Evolutionary conservation across 2,888 invertebrate genomes (phyloP), one percentile per base, ranked within the genome.

Genomic region (Dynastes grantii): DNA sequence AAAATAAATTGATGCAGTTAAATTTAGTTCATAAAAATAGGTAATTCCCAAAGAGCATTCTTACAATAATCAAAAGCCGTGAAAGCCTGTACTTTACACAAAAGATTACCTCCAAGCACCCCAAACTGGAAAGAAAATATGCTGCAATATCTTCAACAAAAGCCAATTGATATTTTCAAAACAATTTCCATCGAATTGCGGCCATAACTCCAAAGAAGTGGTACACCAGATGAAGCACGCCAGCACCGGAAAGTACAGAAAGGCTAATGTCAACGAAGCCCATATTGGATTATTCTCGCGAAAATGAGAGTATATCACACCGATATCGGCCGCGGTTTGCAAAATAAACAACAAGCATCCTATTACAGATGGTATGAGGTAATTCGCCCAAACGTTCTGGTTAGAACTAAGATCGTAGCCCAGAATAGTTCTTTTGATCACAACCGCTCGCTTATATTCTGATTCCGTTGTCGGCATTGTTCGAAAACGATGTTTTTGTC

Each of bases 301-400:
- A 81, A 92, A 92, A 85, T 95, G 93, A 85, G 93, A 92, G 80
- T 91, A 90, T 71, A 93, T 91, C 1, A 95, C 90, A 0, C 92
- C 92, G 45, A 93, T 86, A 85, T 95, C 95, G 61, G 92, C 92
- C 22, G 93, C 92, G 55, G 94, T 92, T 75, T 95, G 90, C 2
- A 92, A 88, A 51, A 94, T 89, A 83, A 94, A 96, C 40, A 95
- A 87, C 1, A 92, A 81, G 63, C 93, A 91, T 11, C 92, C 92
- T 51, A 91, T 84, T n/a, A 91, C 80, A 2, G 90, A 88, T 67
- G 94, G 93, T 51, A 92, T 84, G 64, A 93, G 86, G 83, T 90
- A 90, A 80, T 90, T 87, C n/a, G 90, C 82, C 83, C 89, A 87
- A 78, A 90, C 89, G 82, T 91, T 89, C 83, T 91, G 90, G 16